Percentiles rank a stretch among this genome's conserved stretches.
Conservation (phyloP, 2,888 invertebrate genomes). For the Zygogramma bicolorata region DNA sequence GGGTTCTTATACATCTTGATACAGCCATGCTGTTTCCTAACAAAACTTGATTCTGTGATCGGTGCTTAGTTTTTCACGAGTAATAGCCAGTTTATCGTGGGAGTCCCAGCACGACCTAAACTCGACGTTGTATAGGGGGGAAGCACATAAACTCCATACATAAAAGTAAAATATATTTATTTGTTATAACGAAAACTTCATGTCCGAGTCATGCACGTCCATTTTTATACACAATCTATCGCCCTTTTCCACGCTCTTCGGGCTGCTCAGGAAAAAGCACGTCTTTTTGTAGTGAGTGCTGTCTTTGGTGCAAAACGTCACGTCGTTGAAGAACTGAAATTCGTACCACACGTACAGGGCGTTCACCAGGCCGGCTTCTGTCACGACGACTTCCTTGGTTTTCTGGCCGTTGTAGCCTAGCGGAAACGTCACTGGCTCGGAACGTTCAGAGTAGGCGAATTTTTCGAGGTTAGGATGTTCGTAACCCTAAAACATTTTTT, state of each 20-base stretch:
- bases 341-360: slow-evolving; percentile 72
- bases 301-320: slow-evolving; percentile 65
- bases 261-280: slow-evolving; percentile 67
- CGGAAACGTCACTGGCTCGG: slow-evolving; percentile 57
- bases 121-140: too few relatives aligned
- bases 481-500: slow-evolving; percentile 62
- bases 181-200: slow-evolving; percentile 4
- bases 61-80: too few relatives aligned
- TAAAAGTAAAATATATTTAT: background rate
- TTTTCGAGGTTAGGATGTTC: slow-evolving; percentile 70
- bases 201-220: background rate
- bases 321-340: slow-evolving; percentile 66
- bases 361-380: slow-evolving; percentile 66
- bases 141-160: background rate
- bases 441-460: slow-evolving; percentile 65
- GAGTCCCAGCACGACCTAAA: too few relatives aligned
- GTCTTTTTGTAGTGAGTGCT: slow-evolving; percentile 67
- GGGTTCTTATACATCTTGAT: too few relatives aligned
- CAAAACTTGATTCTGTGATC: too few relatives aligned
- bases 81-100: too few relatives aligned
- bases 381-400: slow-evolving; percentile 52
- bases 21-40: too few relatives aligned
- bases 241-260: slow-evolving; percentile 58
- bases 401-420: slow-evolving; percentile 47
- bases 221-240: slow-evolving; percentile 56